These are phyloP conservation scores for Hemiprocne comata DNA, from an alignment of 2,113 vertebrate species.

Conservation along the genomic window DNA sequence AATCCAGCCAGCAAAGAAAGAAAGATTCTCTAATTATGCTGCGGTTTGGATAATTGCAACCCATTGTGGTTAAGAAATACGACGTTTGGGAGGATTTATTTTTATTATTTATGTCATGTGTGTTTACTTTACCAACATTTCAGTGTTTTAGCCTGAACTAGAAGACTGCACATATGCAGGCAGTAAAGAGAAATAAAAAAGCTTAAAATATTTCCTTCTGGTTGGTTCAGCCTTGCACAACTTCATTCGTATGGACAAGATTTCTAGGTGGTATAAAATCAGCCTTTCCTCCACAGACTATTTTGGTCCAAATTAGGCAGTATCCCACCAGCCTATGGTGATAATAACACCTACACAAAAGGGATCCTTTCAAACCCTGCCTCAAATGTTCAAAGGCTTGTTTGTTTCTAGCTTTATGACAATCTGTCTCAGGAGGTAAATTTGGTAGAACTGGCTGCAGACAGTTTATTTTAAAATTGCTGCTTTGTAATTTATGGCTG, in stretches of 20 bases:
- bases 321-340: neutral
- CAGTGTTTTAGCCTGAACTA: conserved; percentile 26
- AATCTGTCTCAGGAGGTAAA: conserved; percentile 32
- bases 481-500: conserved; percentile 33
- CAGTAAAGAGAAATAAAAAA: conserved; percentile 20
- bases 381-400: conserved; percentile 9
- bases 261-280: neutral
- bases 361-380: neutral
- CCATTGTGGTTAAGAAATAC: conserved; percentile 63
- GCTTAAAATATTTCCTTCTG: neutral
- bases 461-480: conserved; percentile 45
- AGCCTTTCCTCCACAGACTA: neutral
- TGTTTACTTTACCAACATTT: conserved; percentile 15
- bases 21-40: conserved; percentile 58
- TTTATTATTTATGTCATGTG: conserved; percentile 50
- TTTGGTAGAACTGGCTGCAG: conserved; percentile 7
- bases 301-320: neutral
- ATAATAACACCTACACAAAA: neutral
- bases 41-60: conserved; percentile 55
- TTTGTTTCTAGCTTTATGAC: conserved; percentile 39
- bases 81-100: conserved; percentile 54
- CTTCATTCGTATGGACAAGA: neutral
- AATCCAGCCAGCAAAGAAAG: neutral
- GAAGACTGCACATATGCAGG: neutral
- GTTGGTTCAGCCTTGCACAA: neutral